Percentiles rank a stretch among this genome's conserved stretches.
These are phyloP conservation scores for Muscidifurax raptorellus DNA, from an alignment of 1,140 invertebrate genomes.

Conservation along the genomic window DNA sequence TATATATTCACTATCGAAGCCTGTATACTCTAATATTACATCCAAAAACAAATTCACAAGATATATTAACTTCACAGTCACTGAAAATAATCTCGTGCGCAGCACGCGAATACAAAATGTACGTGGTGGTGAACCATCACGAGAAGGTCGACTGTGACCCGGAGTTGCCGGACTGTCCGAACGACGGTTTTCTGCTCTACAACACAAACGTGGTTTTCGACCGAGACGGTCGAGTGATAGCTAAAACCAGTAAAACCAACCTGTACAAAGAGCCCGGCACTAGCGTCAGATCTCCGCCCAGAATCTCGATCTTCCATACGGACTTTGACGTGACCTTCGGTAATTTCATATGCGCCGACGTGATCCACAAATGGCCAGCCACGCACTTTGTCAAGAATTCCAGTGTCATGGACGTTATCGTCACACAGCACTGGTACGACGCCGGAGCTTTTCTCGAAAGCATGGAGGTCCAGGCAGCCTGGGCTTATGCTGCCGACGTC, in stretches of 20 bases:
- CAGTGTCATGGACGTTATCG: slow-evolving; percentile 82
- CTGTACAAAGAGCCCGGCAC: slow-evolving; percentile 78
- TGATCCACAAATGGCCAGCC: slow-evolving; percentile 81
- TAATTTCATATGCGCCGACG: slow-evolving; percentile 85
- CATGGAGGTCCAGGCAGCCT: slow-evolving; percentile 76
- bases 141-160: slow-evolving; percentile 78
- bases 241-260: slow-evolving; percentile 86
- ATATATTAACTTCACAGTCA: slow-evolving; percentile 59
- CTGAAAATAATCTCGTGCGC: slow-evolving; percentile 76
- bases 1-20: no score
- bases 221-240: slow-evolving; percentile 77
- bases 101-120: slow-evolving; percentile 75
- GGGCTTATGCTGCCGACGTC: slow-evolving; percentile 75
- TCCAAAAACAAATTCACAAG: no score
- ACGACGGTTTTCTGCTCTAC: slow-evolving; percentile 75
- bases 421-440: slow-evolving; percentile 84
- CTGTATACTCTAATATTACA: no score
- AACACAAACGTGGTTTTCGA: slow-evolving; percentile 88
- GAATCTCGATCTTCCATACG: slow-evolving; percentile 79
- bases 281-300: slow-evolving; percentile 72
- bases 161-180: slow-evolving; percentile 60
- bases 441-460: slow-evolving; percentile 83
- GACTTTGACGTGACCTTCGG: slow-evolving; percentile 91
- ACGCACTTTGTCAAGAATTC: slow-evolving; percentile 75
- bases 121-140: slow-evolving; percentile 84